Base-by-base conservation (phyloP, 2,113 vertebrate genomes). In the Grammomys surdaster region DNA sequence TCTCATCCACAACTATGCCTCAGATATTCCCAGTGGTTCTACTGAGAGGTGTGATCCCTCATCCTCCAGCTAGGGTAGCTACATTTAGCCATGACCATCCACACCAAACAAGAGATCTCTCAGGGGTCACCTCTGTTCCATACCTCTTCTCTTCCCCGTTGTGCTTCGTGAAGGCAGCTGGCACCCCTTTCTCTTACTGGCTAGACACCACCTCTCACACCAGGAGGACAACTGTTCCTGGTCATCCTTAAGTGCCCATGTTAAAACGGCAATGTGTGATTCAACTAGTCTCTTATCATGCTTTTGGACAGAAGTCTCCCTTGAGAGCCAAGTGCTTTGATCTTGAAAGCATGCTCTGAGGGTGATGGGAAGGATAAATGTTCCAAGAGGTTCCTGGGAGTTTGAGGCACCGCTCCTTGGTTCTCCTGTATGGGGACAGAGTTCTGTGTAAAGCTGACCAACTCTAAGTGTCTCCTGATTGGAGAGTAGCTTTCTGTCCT, bases 231-330 rank as follows among this genome's bases (percentile, higher is more conserved):
- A 43, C 51, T 22, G 5, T 51, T 77, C 31, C 84, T 40, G 48
- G n/a, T 20, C 65, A 77, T 63, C 1, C 20, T 46, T 3, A 58
- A 1, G 0, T 11, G 16, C 20, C 63, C 9, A 0, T 17, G 46
- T 78, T 54, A 58, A 40, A 48, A 85, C 0, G 36, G 31, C 43
- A 20, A 26, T 33, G 36, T 33, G 3, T 54, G 13, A 36, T n/a
- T 51, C 58, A 70, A 3, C 9, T 20, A 36, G 28, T 13, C 31
- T 72, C 33, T 19, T 75, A 48, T 19, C 12, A 0, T 40, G 26
- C 28, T 72, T 51, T 7, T 7, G 31, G 60, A 43, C 17, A 73
- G 56, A 78, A 65, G 54, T 48, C 17, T 77, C 26, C 67, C 60
- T 26, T 84, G 82, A 69, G 60, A 48, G n/a, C 3, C 72, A 87